phyloP scores from a whole-genome alignment of 1,140 invertebrate species.

The Pogonomyrmex californicus region DNA sequence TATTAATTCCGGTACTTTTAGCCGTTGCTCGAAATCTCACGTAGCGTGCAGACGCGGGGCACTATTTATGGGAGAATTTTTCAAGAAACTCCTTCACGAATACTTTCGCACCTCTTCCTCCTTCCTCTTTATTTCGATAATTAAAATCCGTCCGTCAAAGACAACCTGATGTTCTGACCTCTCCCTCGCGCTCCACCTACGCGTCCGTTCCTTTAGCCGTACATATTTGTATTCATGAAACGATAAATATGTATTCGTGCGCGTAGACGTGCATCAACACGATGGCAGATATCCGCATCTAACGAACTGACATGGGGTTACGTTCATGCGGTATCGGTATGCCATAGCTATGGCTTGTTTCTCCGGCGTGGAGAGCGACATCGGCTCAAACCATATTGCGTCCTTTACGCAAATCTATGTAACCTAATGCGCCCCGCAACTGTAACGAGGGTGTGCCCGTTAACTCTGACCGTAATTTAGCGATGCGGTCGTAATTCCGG shows the following conservation, averaged over 20 bases:
- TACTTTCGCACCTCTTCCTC: not conserved
- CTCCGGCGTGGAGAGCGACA: conserved; percentile 28
- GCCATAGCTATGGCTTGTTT: conserved; percentile 20
- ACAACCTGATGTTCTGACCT: not conserved
- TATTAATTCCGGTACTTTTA: conserved; percentile 33
- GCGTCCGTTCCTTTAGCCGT: not conserved
- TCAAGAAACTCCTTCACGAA: conserved; percentile 8
- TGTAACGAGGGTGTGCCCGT: conserved; percentile 55
- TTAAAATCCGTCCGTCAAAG: conserved; percentile 37
- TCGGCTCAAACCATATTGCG: conserved; percentile 44
- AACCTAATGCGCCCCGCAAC: conserved; percentile 51
- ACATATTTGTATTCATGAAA: conserved; percentile 49
- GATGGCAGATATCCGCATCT: conserved; percentile 31
- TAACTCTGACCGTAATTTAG: conserved; percentile 50
- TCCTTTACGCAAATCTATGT: conserved; percentile 52
- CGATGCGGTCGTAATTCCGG: conserved; percentile 37
- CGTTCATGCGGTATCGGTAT: conserved; percentile 24
- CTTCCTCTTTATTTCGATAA: conserved; percentile 18
- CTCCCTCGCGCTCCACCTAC: not conserved
- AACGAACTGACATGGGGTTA: conserved; percentile 45
- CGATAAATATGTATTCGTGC: conserved; percentile 42
- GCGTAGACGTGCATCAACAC: conserved; percentile 8
- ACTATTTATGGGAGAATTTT: conserved; percentile 29
- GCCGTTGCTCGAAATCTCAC: not conserved
- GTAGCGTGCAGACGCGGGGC: conserved; percentile 8